Percentiles rank a stretch among this genome's conserved stretches.
These are phyloP conservation scores for Dasypogon diadema DNA, from an alignment of 2,888 invertebrate species.

Conservation along the genomic window DNA sequence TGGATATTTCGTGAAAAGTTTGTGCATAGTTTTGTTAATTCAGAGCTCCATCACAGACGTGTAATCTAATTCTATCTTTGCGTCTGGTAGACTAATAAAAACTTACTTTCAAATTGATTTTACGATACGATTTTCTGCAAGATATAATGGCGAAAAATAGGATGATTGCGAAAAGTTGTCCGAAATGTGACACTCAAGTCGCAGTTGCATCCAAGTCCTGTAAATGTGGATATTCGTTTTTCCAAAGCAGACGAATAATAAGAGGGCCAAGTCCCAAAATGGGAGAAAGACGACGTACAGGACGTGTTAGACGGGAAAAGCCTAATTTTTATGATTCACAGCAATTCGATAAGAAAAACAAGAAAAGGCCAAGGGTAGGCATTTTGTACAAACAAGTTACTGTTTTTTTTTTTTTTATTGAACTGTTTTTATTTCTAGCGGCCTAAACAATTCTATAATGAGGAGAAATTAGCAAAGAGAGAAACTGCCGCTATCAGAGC, in stretches of 20 bases:
- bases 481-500: constrained; percentile 65
- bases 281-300: constrained; percentile 75
- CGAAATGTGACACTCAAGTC: constrained; percentile 80
- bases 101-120: too few species aligned
- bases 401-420: neutral
- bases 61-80: too few species aligned
- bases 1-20: too few species aligned
- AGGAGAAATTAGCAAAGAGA: constrained; percentile 70
- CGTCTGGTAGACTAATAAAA: too few species aligned
- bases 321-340: constrained; percentile 87
- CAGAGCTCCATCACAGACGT: too few species aligned
- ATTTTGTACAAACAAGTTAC: constrained; percentile 1
- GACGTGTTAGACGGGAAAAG: constrained; percentile 80
- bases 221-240: constrained; percentile 85
- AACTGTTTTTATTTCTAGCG: constrained; percentile 20
- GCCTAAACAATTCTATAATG: constrained; percentile 38
- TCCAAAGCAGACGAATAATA: constrained; percentile 74
- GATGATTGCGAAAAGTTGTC: constrained; percentile 82
- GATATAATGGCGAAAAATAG: constrained; percentile 75
- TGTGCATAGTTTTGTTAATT: too few species aligned
- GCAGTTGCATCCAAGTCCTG: constrained; percentile 88
- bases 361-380: constrained; percentile 71
- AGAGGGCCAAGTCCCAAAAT: constrained; percentile 53
- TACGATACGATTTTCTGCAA: too few species aligned
- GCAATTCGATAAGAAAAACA: constrained; percentile 82